Conservation (phyloP, 2,797 vertebrate genomes). For the Taenioides sp. region DNA sequence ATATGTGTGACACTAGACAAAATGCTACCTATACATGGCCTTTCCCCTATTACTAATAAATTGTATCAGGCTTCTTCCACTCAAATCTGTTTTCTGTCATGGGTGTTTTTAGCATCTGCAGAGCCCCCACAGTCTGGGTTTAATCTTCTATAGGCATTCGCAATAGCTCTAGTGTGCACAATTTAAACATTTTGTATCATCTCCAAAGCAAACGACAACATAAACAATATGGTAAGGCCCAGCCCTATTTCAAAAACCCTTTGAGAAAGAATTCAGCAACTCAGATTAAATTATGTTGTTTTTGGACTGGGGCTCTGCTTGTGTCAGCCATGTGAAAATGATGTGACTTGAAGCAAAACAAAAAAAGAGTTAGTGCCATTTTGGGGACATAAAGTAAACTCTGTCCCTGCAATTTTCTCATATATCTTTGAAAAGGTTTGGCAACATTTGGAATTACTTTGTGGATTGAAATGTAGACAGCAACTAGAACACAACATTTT, state of each 20-base stretch:
- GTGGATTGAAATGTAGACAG: neutral
- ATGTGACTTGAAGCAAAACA: conserved; percentile 69
- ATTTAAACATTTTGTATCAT: too few relatives aligned
- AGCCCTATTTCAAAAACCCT: conserved; percentile 1
- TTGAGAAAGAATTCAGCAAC: conserved; percentile 33
- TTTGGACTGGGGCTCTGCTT: conserved; percentile 36
- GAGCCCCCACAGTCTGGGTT: too few relatives aligned
- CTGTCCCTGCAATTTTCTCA: conserved; percentile 23
- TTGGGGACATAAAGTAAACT: conserved; percentile 21
- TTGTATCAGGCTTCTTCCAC: too few relatives aligned
- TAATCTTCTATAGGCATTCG: too few relatives aligned
- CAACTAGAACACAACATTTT: neutral
- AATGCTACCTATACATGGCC: too few relatives aligned
- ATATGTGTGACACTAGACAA: too few relatives aligned
- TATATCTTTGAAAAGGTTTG: conserved; percentile 21
- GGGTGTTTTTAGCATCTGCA: too few relatives aligned
- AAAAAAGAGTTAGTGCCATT: conserved; percentile 40
- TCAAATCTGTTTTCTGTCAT: too few relatives aligned
- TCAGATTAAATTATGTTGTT: conserved; percentile 49
- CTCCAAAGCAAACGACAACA: too few relatives aligned
- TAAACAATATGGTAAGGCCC: too few relatives aligned
- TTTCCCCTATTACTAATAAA: too few relatives aligned
- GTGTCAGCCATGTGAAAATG: conserved; percentile 62
- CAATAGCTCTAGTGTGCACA: too few relatives aligned
- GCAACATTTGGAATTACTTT: conserved; percentile 14